phyloP scores from a whole-genome alignment of 2,113 vertebrate species.

The Phyllostomus discolor region DNA sequence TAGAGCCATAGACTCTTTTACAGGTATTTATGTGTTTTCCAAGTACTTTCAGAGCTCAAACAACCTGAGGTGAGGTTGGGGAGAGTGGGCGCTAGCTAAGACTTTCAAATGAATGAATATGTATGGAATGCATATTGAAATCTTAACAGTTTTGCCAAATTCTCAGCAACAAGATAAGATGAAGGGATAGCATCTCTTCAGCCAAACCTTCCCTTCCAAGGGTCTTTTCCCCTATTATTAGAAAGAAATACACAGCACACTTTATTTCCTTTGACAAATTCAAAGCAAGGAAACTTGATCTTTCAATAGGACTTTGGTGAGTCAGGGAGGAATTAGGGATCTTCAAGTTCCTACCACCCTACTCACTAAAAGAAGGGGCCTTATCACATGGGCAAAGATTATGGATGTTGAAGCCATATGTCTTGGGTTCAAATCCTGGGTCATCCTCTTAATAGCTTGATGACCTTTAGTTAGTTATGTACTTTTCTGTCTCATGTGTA shows the following conservation, averaged over 20 bases:
- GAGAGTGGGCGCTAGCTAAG: too few relatives aligned
- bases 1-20: not conserved
- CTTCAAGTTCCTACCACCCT: too few relatives aligned
- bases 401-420: too few relatives aligned
- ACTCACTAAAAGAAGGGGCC: not conserved
- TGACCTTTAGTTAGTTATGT: too few relatives aligned
- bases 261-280: not conserved
- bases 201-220: not conserved
- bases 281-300: not conserved
- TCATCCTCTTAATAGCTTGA: not conserved
- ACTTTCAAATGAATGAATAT: not conserved
- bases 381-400: rapidly evolving
- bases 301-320: not conserved
- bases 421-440: too few relatives aligned
- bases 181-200: not conserved
- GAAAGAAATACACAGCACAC: not conserved
- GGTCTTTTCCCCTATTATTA: not conserved
- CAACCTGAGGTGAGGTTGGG: not conserved
- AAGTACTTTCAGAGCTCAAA: not conserved
- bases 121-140: not conserved
- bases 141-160: not conserved
- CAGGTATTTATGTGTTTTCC: not conserved
- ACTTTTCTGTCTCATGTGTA: not conserved
- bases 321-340: not conserved
- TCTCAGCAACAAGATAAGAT: not conserved